Conservation (phyloP, 2,888 invertebrate species). For the Alcis repandata region DNA sequence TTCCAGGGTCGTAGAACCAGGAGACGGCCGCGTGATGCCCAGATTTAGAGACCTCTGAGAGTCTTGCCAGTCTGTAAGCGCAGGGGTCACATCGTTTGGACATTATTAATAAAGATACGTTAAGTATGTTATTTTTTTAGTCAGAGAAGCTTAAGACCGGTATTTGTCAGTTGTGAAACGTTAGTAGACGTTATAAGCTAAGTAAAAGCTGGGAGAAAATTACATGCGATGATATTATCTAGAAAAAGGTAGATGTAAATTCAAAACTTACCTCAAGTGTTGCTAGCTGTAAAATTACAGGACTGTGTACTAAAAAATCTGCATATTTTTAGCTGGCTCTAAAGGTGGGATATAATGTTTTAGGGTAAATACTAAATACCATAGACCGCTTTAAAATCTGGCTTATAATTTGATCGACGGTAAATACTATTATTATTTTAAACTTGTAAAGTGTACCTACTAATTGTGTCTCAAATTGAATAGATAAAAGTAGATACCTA, state of each 20-base stretch:
- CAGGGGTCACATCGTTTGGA: constrained; percentile 46
- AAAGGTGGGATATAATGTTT: background rate
- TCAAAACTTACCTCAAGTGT: constrained; percentile 30
- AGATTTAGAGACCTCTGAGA: constrained; percentile 82
- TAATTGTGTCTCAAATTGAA: no score
- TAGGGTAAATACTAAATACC: background rate
- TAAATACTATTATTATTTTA: background rate
- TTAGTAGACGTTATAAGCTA: constrained; percentile 8
- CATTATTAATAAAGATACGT: constrained; percentile 20
- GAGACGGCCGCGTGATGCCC: constrained; percentile 89
- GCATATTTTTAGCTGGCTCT: background rate
- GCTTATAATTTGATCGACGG: no score
- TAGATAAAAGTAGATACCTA: no score
- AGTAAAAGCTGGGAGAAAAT: constrained; percentile 8
- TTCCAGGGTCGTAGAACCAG: constrained; percentile 95
- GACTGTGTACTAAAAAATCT: background rate
- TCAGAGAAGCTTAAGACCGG: background rate
- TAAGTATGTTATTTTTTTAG: constrained; percentile 10
- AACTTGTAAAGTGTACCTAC: background rate
- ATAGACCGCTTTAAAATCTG: no score
- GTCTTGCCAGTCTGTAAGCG: constrained; percentile 83
- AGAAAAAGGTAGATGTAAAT: constrained; percentile 10
- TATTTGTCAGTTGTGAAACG: background rate
- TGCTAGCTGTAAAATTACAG: constrained; percentile 28
- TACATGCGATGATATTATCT: constrained; percentile 24